Conservation (phyloP, 2,113 vertebrate species). For the Budorcas taxicolor region DNA sequence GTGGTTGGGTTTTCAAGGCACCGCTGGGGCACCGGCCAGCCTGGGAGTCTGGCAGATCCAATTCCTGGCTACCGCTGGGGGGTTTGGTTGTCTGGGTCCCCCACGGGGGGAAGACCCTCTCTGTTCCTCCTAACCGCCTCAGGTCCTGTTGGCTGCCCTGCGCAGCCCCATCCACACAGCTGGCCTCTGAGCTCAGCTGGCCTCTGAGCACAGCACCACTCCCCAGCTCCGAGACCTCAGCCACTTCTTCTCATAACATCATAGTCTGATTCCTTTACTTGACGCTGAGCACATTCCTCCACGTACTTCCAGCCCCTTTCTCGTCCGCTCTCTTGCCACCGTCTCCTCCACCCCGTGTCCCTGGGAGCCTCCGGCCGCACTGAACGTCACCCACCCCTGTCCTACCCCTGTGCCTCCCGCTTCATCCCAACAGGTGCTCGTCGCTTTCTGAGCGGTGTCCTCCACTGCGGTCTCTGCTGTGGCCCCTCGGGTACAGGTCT, state of each 20-base stretch:
- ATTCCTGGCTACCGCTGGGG: accelerated
- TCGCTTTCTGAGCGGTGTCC: neutral
- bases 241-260: neutral
- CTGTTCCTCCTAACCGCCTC: neutral
- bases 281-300: neutral
- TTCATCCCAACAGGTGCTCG: neutral
- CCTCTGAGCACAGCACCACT: neutral
- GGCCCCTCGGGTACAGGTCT: neutral
- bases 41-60: neutral
- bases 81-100: neutral
- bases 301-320: neutral
- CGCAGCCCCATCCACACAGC: neutral
- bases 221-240: neutral
- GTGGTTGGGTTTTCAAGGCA: neutral
- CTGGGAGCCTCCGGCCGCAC: accelerated
- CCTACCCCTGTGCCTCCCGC: no score
- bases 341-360: neutral
- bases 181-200: neutral
- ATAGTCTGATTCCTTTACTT: neutral
- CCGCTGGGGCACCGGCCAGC: neutral
- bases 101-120: neutral
- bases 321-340: neutral
- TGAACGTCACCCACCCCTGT: neutral
- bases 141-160: neutral
- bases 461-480: neutral